A percentile compares a stretch with the other conserved stretches of the same genome.
phyloP scores from a whole-genome alignment of 2,888 invertebrate species.

The Trichopoda pennipes region DNA sequence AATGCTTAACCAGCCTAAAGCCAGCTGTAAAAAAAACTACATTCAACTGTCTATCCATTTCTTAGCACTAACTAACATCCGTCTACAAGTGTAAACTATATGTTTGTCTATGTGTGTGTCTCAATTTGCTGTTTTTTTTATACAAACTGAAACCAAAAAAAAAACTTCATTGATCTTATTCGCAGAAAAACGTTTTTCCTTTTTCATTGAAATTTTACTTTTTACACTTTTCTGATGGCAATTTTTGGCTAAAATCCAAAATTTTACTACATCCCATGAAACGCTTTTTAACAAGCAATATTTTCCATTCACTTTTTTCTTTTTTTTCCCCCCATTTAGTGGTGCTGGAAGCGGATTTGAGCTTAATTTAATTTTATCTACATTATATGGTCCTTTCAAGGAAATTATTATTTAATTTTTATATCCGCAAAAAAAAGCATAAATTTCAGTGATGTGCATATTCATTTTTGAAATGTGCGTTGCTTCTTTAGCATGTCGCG shows the following conservation, averaged over 20 bases:
- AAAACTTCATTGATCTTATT: conserved; percentile 58
- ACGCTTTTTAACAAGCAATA: conserved; percentile 28
- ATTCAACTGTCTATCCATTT: conserved; percentile 46
- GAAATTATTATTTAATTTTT: conserved; percentile 65
- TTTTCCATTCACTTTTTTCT: conserved; percentile 12
- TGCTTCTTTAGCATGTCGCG: conserved; percentile 13
- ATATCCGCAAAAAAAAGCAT: conserved; percentile 48
- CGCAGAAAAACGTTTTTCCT: neutral
- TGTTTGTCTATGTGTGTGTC: neutral
- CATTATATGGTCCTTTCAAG: conserved; percentile 50
- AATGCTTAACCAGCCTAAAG: conserved; percentile 40
- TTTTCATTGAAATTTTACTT: neutral
- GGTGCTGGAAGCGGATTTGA: conserved; percentile 49
- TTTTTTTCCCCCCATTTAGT: neutral
- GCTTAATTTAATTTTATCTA: conserved; percentile 64
- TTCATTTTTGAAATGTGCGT: neutral
- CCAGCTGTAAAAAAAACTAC: conserved; percentile 16
- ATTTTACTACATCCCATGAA: conserved; percentile 8
- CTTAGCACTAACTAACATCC: conserved; percentile 15
- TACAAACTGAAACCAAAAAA: neutral
- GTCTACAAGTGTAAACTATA: neutral
- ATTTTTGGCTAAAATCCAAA: conserved; percentile 57
- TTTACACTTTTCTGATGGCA: conserved; percentile 4
- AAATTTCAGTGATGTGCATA: neutral
- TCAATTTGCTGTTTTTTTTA: neutral